Evolutionary conservation across 2,113 vertebrate genomes (phyloP).

Genomic region (Penelope pileata): DNA sequence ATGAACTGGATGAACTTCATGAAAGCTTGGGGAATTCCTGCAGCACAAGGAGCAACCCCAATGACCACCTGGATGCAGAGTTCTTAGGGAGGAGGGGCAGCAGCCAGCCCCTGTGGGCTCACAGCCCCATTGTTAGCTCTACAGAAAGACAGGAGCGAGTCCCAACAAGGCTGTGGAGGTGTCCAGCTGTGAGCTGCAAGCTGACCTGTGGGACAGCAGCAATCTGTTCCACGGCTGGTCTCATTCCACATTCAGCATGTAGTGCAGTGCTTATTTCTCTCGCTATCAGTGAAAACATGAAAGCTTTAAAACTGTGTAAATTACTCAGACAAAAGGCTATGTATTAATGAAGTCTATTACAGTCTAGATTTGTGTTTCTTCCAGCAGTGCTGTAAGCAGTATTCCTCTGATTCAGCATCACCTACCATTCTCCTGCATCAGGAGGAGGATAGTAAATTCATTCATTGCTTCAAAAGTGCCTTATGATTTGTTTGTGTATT

Average conservation of each 20-base stretch:
- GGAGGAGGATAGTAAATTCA: neutral
- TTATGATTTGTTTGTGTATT: neutral
- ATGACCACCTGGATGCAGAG: neutral
- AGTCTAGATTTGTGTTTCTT: neutral
- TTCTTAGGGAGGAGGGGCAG: rapidly evolving
- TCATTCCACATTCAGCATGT: neutral
- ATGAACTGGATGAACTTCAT: neutral
- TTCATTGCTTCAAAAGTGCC: neutral
- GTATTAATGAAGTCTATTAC: neutral
- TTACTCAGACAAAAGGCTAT: neutral
- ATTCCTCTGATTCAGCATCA: neutral
- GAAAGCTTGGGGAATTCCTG: neutral
- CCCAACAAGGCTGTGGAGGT: neutral
- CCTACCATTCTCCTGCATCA: neutral
- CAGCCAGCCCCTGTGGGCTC: neutral
- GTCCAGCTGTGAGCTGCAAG: neutral
- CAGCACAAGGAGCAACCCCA: neutral
- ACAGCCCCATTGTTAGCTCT: neutral
- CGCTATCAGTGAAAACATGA: neutral
- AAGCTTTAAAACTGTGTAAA: neutral
- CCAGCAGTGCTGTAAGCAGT: neutral
- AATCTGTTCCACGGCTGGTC: neutral
- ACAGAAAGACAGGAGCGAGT: neutral
- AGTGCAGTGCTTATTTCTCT: neutral
- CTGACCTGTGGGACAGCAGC: neutral